Conservation (phyloP, 2,888 invertebrate genomes). For the Isotomurus palustris region DNA sequence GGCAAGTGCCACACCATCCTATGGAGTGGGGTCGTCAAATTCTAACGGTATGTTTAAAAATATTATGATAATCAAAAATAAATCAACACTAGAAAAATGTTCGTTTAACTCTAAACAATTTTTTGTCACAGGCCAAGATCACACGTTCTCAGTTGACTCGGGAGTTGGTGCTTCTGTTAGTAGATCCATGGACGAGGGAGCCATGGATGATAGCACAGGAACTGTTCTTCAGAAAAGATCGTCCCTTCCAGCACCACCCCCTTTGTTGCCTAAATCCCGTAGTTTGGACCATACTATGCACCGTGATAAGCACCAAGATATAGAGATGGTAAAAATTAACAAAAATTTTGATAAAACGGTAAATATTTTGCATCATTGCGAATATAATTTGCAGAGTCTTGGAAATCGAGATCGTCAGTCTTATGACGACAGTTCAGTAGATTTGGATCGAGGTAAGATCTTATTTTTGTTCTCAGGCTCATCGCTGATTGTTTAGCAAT, state of each 20-base stretch:
- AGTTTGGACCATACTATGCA: conserved; percentile 42
- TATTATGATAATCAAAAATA: no score
- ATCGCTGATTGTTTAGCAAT: neutral
- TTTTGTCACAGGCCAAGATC: no score
- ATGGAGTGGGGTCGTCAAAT: conserved; percentile 35
- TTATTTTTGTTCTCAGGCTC: neutral
- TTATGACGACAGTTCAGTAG: conserved; percentile 10
- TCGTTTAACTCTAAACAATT: no score
- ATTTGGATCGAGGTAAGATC: conserved; percentile 10
- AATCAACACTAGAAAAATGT: neutral
- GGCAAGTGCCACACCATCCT: conserved; percentile 38
- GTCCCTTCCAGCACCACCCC: conserved; percentile 37
- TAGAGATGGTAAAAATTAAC: conserved; percentile 15
- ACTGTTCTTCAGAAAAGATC: conserved; percentile 34
- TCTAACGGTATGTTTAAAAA: conserved; percentile 47
- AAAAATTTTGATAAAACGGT: neutral
- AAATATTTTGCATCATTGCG: neutral
- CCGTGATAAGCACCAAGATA: conserved; percentile 21
- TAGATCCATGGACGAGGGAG: conserved; percentile 43
- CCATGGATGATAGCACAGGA: no score
- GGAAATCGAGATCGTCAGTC: conserved; percentile 5
- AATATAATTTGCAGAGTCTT: neutral
- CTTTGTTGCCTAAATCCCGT: conserved; percentile 39
- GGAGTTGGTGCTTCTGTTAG: conserved; percentile 45
- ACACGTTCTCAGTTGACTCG: conserved; percentile 42